Conservation (phyloP, 2,113 vertebrate genomes). For the Tapirus terrestris region DNA sequence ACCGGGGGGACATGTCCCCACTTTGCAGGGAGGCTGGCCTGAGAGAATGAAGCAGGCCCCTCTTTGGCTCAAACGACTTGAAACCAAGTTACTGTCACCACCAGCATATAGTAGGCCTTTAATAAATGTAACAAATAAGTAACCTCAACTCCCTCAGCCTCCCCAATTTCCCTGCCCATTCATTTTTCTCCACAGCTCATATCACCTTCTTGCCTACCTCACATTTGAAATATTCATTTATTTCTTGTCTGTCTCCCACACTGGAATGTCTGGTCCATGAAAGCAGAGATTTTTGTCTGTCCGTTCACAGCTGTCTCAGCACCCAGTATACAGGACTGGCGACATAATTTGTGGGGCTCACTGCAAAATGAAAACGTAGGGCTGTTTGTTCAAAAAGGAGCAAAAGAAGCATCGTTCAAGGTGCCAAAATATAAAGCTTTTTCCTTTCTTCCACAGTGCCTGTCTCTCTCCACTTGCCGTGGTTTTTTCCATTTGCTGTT, state of each 20-base stretch:
- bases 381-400: neutral
- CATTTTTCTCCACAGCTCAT: neutral
- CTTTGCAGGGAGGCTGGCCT: neutral
- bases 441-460: neutral
- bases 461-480: neutral
- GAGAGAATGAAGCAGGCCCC: neutral
- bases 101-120: neutral
- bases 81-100: neutral
- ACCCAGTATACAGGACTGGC: fast-evolving
- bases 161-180: neutral
- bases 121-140: neutral
- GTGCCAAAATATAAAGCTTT: neutral
- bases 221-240: neutral
- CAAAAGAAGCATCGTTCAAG: neutral
- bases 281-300: neutral
- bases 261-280: no score
- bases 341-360: fast-evolving
- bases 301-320: neutral
- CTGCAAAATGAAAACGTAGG: neutral
- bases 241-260: neutral
- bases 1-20: neutral
- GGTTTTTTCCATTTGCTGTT: neutral
- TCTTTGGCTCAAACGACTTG: neutral
- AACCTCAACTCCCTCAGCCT: neutral
- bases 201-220: neutral